Base-by-base conservation (phyloP, 2,888 invertebrate genomes). In the Lochmaea capreae region DNA sequence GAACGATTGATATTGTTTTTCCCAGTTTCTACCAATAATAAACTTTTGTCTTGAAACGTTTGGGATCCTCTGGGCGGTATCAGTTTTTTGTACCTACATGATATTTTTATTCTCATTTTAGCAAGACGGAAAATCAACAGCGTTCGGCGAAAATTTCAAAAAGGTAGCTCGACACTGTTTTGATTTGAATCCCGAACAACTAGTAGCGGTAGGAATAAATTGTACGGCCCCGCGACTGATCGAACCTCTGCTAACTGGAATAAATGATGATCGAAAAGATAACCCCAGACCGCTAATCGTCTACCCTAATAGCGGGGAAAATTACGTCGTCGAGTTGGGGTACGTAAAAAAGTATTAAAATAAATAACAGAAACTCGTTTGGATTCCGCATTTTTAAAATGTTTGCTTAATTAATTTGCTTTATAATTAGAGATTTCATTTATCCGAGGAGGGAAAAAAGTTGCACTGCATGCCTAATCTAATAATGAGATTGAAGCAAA, bases 221-320 rank as follows among this genome's bases (percentile, higher is more conserved):
- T 98, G 98, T 87, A 90, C 95, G 61, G 89, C 91, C 75, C 95
- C 95, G 0, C 85, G 88, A 78, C 88, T 90, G 81, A 91, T 95
- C 8, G 89, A 90, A 16, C 85, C 90, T 0, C 86, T 95, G 63
- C 87, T 95, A 59, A 86, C 88, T 78, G 87, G 88, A 59, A 85
- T 92, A 78, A 91, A 91, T 79, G 88, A 87, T 14, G 86, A 87
- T 42, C 85, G 88, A 57, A 84, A 86, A 79, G 86, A 88, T 16
- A 84, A 86, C 52, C 87, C 85, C 67, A 90, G 95, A 74, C 95
- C 95, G 3, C 88, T 97, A 71, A 92, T 98, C 72, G 95, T 94
- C 39, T 98, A 98, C 87, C 97, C 98, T 4, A 98, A 98, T 86
- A 96, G 96, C 82, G 97, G 97, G 67, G 95, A 95, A 87, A 91